Evolutionary conservation across 1,140 invertebrate species (phyloP).

Genomic region (Babylonia areolata): DNA sequence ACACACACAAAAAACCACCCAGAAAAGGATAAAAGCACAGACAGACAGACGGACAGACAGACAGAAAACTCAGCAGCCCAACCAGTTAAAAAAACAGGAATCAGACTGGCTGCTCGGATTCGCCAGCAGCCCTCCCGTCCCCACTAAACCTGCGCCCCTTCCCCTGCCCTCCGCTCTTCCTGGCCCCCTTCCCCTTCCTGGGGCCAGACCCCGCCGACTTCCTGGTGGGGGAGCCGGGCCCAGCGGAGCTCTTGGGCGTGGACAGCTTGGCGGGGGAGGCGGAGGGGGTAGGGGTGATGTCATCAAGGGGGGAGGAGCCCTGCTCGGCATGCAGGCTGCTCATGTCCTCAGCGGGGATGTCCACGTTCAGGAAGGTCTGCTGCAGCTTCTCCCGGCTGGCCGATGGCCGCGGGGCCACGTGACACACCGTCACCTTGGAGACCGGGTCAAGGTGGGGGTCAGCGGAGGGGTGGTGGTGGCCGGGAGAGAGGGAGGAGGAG

Average conservation of each 20-base stretch:
- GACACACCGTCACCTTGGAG: slow-evolving; percentile 27
- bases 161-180: neutral
- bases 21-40: no score
- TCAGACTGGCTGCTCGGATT: neutral
- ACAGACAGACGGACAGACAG: no score
- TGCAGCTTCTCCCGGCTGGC: slow-evolving; percentile 21
- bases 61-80: no score
- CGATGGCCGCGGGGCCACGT: slow-evolving; percentile 10
- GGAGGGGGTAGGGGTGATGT: neutral
- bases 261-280: slow-evolving; percentile 9
- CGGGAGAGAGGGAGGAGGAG: neutral
- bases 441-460: neutral
- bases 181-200: neutral
- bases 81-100: no score
- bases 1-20: no score
- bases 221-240: neutral
- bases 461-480: no score
- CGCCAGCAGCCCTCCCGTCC: neutral
- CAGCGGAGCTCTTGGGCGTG: slow-evolving; percentile 12
- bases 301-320: neutral
- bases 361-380: slow-evolving; percentile 31
- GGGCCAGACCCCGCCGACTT: neutral
- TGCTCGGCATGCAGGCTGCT: slow-evolving; percentile 25
- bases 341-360: slow-evolving; percentile 31
- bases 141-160: neutral